These are phyloP conservation scores for Drosophila orosa DNA, from an alignment of 1,140 invertebrate genomes.

Conservation along the genomic window DNA sequence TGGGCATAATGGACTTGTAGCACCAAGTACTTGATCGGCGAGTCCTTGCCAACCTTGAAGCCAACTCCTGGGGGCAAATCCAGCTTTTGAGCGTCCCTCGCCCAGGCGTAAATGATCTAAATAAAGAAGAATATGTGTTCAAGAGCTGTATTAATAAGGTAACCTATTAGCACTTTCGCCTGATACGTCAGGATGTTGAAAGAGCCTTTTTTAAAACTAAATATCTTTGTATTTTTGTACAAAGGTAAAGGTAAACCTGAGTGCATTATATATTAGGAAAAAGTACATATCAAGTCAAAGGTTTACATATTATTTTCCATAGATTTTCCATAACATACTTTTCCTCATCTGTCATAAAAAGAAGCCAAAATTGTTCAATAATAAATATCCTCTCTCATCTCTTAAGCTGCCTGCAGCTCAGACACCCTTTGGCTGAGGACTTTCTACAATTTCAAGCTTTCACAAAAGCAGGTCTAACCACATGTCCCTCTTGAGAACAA, in stretches of 20 bases:
- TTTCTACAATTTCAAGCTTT: neutral
- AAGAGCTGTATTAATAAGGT: neutral
- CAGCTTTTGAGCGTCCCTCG: constrained; percentile 95
- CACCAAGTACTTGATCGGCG: constrained; percentile 91
- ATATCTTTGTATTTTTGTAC: no score
- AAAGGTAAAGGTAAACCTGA: no score
- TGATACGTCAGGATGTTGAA: neutral
- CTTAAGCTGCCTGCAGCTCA: neutral
- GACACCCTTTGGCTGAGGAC: neutral
- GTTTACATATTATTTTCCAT: no score
- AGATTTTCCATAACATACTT: no score
- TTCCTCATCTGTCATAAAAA: no score
- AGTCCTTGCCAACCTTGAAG: constrained; percentile 91
- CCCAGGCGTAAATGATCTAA: constrained; percentile 98
- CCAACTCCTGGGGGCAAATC: constrained; percentile 93
- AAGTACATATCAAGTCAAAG: no score
- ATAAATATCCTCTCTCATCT: no score
- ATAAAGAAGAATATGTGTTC: constrained; percentile 23
- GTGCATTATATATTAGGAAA: no score
- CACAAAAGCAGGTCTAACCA: neutral
- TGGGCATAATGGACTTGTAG: constrained; percentile 97
- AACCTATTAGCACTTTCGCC: neutral
- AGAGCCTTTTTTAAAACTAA: no score
- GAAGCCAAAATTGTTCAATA: no score
- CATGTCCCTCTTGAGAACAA: neutral